These are phyloP conservation scores for Biston stratarius DNA, from an alignment of 2,888 invertebrate genomes.

Conservation along the genomic window DNA sequence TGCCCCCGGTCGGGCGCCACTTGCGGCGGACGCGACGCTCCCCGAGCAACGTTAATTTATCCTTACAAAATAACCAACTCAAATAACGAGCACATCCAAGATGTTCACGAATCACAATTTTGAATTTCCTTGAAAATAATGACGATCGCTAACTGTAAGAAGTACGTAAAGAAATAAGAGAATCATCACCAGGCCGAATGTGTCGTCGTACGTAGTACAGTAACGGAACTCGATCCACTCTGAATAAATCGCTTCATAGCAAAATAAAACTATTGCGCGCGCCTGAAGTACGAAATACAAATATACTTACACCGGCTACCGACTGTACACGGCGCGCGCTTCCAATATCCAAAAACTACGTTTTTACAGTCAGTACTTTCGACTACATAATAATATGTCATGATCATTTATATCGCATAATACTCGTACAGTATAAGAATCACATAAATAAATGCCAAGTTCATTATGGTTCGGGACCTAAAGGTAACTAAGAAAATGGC, in stretches of 20 bases:
- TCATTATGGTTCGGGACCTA: slow-evolving; percentile 82
- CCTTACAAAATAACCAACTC: slow-evolving; percentile 76
- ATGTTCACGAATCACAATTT: slow-evolving; percentile 67
- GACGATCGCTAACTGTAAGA: slow-evolving; percentile 32
- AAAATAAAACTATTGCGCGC: slow-evolving; percentile 69
- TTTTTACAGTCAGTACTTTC: slow-evolving; percentile 73
- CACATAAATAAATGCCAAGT: slow-evolving; percentile 85
- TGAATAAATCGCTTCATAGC: slow-evolving; percentile 74
- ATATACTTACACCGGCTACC: slow-evolving; percentile 57
- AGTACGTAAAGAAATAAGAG: slow-evolving; percentile 36
- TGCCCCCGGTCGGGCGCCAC: slow-evolving; percentile 25
- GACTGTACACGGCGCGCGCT: slow-evolving; percentile 71
- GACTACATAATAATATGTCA: slow-evolving; percentile 79
- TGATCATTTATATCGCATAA: slow-evolving; percentile 77
- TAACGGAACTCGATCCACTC: slow-evolving; percentile 86
- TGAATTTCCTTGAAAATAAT: slow-evolving; percentile 52
- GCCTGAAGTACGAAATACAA: slow-evolving; percentile 69
- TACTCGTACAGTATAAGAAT: slow-evolving; percentile 80
- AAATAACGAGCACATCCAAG: slow-evolving; percentile 59
- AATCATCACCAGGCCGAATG: slow-evolving; percentile 61
- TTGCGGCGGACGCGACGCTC: slow-evolving; percentile 41
- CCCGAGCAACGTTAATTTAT: slow-evolving; percentile 64
- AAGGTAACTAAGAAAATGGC: slow-evolving; percentile 85
- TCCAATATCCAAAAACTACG: slow-evolving; percentile 68
- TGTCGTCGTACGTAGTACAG: slow-evolving; percentile 73